phyloP scores from a whole-genome alignment of 2,797 vertebrate genomes.

The Sternotherus odoratus region DNA sequence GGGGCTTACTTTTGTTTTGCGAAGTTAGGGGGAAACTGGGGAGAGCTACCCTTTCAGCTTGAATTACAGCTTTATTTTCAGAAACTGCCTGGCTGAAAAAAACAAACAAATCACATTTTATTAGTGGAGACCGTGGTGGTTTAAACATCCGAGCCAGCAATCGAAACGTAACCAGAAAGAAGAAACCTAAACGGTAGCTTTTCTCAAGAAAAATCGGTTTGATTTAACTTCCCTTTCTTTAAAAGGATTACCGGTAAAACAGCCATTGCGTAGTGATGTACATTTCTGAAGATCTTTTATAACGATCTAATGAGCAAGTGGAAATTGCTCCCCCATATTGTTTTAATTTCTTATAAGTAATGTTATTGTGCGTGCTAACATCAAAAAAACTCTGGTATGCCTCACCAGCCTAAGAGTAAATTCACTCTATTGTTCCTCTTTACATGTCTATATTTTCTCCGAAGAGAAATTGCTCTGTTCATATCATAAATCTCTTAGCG shows the following conservation, averaged over 20 bases:
- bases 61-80: not conserved
- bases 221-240: not conserved
- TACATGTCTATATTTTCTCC: not conserved
- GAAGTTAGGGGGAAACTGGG: not conserved
- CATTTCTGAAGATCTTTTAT: not conserved
- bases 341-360: not conserved
- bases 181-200: not conserved
- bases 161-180: not conserved
- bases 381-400: not conserved
- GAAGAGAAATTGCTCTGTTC: not conserved
- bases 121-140: not conserved
- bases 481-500: not conserved
- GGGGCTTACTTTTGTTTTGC: not conserved
- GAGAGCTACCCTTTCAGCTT: not conserved
- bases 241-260: not conserved
- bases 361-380: not conserved
- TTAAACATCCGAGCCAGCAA: not conserved
- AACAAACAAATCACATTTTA: not conserved
- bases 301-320: not conserved
- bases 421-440: not conserved
- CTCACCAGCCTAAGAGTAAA: not conserved
- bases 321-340: not conserved
- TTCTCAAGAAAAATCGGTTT: not conserved
- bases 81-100: not conserved
- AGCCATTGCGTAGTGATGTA: not conserved